phyloP scores from a whole-genome alignment of 2,888 invertebrate genomes.

The Drosophila anomelani region DNA sequence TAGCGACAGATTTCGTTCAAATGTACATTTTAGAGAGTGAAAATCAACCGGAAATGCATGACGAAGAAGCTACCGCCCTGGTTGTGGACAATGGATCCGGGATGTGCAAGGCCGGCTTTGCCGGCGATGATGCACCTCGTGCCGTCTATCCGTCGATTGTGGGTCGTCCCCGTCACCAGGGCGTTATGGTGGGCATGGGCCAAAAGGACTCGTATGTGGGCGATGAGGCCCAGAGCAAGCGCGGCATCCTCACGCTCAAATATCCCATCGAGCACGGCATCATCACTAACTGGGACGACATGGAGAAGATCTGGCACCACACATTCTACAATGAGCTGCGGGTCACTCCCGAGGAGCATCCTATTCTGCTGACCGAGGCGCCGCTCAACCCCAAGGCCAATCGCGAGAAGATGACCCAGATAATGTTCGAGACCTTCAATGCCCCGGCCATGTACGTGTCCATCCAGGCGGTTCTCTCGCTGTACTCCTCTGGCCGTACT shows the following conservation, averaged over 20 bases:
- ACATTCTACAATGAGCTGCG: constrained; percentile 19
- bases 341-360: constrained; percentile 14
- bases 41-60: neutral
- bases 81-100: constrained; percentile 11
- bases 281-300: constrained; percentile 17
- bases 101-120: constrained; percentile 7
- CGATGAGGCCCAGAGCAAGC: constrained; percentile 18
- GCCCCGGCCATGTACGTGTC: constrained; percentile 17
- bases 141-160: constrained; percentile 5
- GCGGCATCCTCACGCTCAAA: constrained; percentile 11
- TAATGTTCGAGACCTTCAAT: constrained; percentile 18
- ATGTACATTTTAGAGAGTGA: neutral
- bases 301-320: constrained; percentile 21
- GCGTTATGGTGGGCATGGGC: constrained; percentile 22
- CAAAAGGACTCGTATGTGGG: constrained; percentile 20
- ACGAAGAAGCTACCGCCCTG: constrained; percentile 7
- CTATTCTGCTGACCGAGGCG: constrained; percentile 12
- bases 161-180: constrained; percentile 14
- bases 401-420: constrained; percentile 21
- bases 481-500: constrained; percentile 9
- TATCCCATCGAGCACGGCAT: constrained; percentile 19
- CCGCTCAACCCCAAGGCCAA: constrained; percentile 15
- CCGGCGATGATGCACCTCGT: constrained; percentile 6
- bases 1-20: neutral
- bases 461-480: constrained; percentile 18